A percentile compares a stretch with the other conserved stretches of the same genome.
These are phyloP conservation scores for Oceanodroma tethys DNA, from an alignment of 2,113 vertebrate genomes.

Conservation along the genomic window DNA sequence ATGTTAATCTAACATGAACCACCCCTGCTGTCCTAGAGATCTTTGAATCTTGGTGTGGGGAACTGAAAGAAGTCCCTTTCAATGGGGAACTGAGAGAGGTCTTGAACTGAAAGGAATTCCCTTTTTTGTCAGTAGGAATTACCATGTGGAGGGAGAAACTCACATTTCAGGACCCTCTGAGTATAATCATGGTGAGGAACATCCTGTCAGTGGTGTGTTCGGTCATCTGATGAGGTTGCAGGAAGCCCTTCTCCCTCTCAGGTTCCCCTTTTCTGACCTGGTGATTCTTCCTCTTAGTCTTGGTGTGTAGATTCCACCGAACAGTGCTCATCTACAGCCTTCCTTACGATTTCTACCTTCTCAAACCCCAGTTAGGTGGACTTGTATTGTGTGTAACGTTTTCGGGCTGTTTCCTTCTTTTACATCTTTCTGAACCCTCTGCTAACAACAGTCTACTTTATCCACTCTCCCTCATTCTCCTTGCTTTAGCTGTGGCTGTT, in stretches of 20 bases:
- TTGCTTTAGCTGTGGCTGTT: neutral
- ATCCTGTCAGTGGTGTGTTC: neutral
- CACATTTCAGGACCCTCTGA: neutral
- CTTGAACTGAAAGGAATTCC: neutral
- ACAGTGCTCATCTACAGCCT: neutral
- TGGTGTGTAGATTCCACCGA: neutral
- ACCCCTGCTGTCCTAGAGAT: neutral
- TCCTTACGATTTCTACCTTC: neutral
- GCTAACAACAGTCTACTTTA: neutral
- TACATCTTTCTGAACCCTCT: neutral
- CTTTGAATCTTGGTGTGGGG: neutral
- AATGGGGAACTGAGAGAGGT: neutral
- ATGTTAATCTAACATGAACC: neutral
- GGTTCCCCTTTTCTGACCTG: neutral
- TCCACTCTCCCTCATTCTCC: neutral
- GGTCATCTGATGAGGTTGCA: neutral
- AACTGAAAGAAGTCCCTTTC: neutral
- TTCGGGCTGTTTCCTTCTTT: neutral
- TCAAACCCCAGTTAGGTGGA: neutral
- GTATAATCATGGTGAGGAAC: neutral
- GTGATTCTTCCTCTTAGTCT: neutral
- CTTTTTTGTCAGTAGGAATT: neutral
- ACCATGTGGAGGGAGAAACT: fast-evolving
- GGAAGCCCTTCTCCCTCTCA: neutral
- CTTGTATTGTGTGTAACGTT: neutral